Evolutionary conservation across 1,140 invertebrate genomes (phyloP).

Genomic region (Drosophila sturtevanti): DNA sequence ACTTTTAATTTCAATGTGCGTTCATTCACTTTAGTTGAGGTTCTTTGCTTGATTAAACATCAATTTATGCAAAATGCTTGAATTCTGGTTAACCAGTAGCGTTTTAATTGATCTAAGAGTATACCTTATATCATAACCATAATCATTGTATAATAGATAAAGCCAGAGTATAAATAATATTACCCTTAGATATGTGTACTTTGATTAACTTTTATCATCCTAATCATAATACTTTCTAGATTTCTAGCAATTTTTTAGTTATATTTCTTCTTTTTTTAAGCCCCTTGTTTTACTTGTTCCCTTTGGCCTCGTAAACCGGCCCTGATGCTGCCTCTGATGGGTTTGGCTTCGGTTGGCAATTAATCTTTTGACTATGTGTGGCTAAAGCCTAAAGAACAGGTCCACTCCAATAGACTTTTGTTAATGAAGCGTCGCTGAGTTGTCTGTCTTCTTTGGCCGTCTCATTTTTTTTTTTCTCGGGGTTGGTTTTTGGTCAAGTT

Average conservation of each 20-base stretch:
- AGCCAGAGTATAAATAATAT: too few species aligned
- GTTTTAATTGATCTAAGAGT: not conserved
- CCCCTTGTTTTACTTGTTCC: not conserved
- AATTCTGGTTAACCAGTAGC: not conserved
- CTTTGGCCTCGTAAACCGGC: not conserved
- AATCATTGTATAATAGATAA: too few species aligned
- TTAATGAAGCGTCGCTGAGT: conserved; percentile 56
- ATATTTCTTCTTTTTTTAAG: too few species aligned
- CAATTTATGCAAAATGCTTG: conserved; percentile 57
- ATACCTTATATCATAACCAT: too few species aligned
- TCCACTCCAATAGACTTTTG: conserved; percentile 53
- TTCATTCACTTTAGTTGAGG: conserved; percentile 62
- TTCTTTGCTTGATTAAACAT: conserved; percentile 51
- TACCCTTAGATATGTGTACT: too few species aligned
- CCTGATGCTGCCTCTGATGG: conserved; percentile 7
- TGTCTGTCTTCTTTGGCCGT: conserved; percentile 13
- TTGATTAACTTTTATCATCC: too few species aligned
- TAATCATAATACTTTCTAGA: too few species aligned
- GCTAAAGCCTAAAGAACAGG: conserved; percentile 60
- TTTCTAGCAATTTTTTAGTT: too few species aligned
- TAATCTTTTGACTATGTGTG: conserved; percentile 50
- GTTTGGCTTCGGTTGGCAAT: conserved; percentile 38
- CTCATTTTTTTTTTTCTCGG: conserved; percentile 24
- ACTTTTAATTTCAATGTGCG: conserved; percentile 72
- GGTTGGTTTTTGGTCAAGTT: conserved; percentile 27